A percentile compares a stretch with the other conserved stretches of the same genome.
phyloP scores from a whole-genome alignment of 2,113 vertebrate genomes.

The Petrocephalus microphthalmus region DNA sequence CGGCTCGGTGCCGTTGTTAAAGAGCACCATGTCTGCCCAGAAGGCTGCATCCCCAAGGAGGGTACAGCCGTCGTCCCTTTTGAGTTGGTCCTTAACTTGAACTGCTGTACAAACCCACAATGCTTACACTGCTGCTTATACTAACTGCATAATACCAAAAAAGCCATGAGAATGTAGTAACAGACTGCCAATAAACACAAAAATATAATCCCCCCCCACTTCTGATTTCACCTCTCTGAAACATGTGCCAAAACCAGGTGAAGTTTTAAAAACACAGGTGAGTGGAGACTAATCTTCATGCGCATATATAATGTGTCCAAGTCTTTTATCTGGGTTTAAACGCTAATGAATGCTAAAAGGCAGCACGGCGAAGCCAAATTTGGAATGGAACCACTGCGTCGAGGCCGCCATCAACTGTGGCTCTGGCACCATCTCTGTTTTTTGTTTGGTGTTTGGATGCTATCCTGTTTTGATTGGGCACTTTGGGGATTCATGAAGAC shows the following conservation, averaged over 20 bases:
- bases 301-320: not conserved
- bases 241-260: not conserved
- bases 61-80: not conserved
- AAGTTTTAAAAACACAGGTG: not conserved
- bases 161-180: not conserved
- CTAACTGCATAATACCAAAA: conserved; percentile 2
- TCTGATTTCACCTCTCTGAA: not conserved
- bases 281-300: not conserved
- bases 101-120: not conserved
- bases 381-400: not conserved
- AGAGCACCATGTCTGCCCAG: not conserved
- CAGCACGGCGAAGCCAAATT: not conserved
- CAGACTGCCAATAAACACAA: not conserved
- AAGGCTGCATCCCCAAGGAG: not conserved
- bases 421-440: not conserved
- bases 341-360: not conserved
- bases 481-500: not conserved
- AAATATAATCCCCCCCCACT: not conserved
- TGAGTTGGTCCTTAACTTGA: not conserved
- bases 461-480: not conserved
- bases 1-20: not conserved
- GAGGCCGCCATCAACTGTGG: not conserved
- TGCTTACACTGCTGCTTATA: not conserved
- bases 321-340: not conserved
- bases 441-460: not conserved